phyloP scores from a whole-genome alignment of 2,888 invertebrate genomes.

The Tetragonula carbonaria region DNA sequence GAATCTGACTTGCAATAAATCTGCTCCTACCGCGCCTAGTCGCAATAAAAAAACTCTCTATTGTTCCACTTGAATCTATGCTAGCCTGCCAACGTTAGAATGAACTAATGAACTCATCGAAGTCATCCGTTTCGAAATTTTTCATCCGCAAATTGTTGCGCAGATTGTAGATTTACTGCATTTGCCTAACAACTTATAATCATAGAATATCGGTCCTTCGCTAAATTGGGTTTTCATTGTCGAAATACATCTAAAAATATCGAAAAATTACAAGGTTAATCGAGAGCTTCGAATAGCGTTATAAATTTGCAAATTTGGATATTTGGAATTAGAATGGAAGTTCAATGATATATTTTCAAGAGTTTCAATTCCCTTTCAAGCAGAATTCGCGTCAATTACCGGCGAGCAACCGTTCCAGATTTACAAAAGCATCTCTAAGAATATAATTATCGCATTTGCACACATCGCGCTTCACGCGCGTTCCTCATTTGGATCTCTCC shows the following conservation, averaged over 20 bases:
- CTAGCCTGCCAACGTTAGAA: not conserved
- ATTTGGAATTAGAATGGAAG: not conserved
- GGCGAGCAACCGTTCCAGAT: not conserved
- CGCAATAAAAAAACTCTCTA: not conserved
- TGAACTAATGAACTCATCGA: not conserved
- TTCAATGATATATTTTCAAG: not conserved
- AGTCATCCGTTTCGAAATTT: not conserved
- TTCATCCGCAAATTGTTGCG: not conserved
- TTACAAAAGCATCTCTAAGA: not conserved
- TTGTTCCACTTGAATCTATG: not conserved
- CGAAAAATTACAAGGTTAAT: too few species aligned
- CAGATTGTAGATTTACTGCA: not conserved
- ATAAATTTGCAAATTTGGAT: not conserved
- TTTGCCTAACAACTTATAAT: not conserved
- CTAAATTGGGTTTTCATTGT: too few species aligned
- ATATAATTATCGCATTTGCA: not conserved
- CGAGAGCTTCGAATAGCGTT: too few species aligned
- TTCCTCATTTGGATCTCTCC: not conserved
- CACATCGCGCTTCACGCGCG: too few species aligned
- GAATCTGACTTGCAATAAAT: constrained; percentile 25
- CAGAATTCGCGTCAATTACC: not conserved
- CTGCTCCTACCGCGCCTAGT: not conserved
- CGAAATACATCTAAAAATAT: too few species aligned
- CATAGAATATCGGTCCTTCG: too few species aligned
- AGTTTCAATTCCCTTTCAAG: not conserved